These are phyloP conservation scores for Microctenopoma steveboyesi DNA, from an alignment of 2,797 vertebrate species.

Conservation along the genomic window DNA sequence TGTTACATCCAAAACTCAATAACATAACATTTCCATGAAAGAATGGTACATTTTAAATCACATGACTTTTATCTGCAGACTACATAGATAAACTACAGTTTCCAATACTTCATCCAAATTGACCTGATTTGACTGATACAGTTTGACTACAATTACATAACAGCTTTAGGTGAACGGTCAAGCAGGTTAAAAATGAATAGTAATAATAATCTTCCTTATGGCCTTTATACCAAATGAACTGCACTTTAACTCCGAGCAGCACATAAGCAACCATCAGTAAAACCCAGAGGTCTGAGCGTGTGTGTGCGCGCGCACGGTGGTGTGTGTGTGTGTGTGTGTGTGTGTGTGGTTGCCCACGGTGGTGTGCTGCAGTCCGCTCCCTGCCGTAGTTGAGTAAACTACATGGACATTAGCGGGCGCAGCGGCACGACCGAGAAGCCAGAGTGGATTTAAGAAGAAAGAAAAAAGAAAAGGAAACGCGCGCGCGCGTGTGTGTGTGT, in stretches of 20 bases:
- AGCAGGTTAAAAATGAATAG: slow-evolving; percentile 16
- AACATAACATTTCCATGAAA: not conserved
- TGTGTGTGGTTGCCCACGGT: slow-evolving; percentile 67
- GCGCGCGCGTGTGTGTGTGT: slow-evolving; percentile 18
- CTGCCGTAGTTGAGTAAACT: slow-evolving; percentile 71
- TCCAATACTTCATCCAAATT: not conserved
- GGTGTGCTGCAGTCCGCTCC: slow-evolving; percentile 76
- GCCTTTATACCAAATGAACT: slow-evolving; percentile 2
- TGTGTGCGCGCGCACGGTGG: slow-evolving; percentile 18
- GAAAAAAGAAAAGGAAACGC: too few relatives aligned
- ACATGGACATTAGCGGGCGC: slow-evolving; percentile 74
- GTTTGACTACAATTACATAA: not conserved
- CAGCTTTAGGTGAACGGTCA: slow-evolving; percentile 1
- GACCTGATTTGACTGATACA: not conserved
- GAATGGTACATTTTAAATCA: not conserved
- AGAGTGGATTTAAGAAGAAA: slow-evolving; percentile 59
- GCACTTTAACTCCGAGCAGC: slow-evolving; percentile 17
- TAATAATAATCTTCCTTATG: not conserved
- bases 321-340: slow-evolving; percentile 49
- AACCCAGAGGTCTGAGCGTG: slow-evolving; percentile 3
- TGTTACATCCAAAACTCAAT: slow-evolving; percentile 6
- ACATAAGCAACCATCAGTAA: slow-evolving; percentile 16
- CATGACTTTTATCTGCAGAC: not conserved
- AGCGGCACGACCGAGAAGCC: slow-evolving; percentile 60
- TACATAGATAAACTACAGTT: not conserved